These are phyloP conservation scores for Girardinus metallicus DNA, from an alignment of 2,797 vertebrate genomes.

Conservation along the genomic window DNA sequence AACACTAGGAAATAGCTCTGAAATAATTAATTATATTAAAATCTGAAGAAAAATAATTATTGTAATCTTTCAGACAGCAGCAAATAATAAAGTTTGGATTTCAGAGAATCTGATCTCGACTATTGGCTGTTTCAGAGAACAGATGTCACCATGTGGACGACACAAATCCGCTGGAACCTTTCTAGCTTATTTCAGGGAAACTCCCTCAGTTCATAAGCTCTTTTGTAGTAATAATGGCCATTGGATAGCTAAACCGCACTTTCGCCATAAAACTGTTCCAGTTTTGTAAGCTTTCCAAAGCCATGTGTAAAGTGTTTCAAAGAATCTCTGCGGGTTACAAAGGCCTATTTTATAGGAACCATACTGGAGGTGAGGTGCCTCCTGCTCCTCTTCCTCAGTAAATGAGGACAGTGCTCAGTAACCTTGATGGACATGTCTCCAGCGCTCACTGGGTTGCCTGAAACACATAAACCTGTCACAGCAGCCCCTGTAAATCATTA, in stretches of 20 bases:
- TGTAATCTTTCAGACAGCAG: slow-evolving; percentile 70
- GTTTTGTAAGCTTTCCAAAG: slow-evolving; percentile 58
- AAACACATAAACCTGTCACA: slow-evolving; percentile 83
- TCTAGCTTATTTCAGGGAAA: slow-evolving; percentile 73
- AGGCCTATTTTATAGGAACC: slow-evolving; percentile 36
- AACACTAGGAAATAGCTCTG: slow-evolving; percentile 54
- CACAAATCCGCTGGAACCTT: slow-evolving; percentile 67
- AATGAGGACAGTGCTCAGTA: slow-evolving; percentile 78
- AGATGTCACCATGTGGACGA: slow-evolving; percentile 70
- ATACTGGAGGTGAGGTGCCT: slow-evolving; percentile 32
- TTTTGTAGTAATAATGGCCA: slow-evolving; percentile 52
- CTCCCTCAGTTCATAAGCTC: slow-evolving; percentile 70
- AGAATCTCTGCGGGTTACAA: slow-evolving; percentile 25
- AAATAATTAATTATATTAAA: slow-evolving; percentile 65
- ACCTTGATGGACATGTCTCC: slow-evolving; percentile 81
- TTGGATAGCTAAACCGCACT: slow-evolving; percentile 39
- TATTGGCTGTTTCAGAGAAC: slow-evolving; percentile 48
- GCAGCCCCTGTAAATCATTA: slow-evolving; percentile 81
- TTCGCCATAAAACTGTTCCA: slow-evolving; percentile 46
- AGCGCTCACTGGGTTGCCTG: slow-evolving; percentile 67
- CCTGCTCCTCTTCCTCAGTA: slow-evolving; percentile 64
- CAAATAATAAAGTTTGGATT: slow-evolving; percentile 75
- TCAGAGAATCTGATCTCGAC: slow-evolving; percentile 60
- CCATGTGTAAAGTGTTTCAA: slow-evolving; percentile 26
- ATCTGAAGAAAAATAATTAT: slow-evolving; percentile 80